A percentile compares a stretch with the other conserved stretches of the same genome.
These are phyloP conservation scores for Microcebus lehilahytsara DNA, from an alignment of 2,113 vertebrate genomes.

Conservation along the genomic window DNA sequence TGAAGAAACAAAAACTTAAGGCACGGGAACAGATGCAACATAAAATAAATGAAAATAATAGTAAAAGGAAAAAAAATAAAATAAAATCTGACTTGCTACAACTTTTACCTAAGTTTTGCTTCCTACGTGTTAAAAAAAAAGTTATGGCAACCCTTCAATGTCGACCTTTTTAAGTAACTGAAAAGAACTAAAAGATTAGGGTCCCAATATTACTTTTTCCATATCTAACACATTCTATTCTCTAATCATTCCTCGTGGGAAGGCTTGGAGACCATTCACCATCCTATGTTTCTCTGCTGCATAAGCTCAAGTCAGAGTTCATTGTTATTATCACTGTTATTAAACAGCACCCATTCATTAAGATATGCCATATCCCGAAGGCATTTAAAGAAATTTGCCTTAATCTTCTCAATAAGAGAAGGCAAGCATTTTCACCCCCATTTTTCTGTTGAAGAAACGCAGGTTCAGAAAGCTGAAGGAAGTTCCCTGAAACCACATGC, in stretches of 20 bases:
- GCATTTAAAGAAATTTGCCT: neutral
- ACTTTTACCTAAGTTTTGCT: neutral
- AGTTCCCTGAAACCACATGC: neutral
- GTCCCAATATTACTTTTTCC: neutral
- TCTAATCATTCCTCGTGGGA: neutral
- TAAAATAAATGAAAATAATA: no score
- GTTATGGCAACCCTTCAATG: neutral
- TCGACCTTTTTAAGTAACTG: neutral
- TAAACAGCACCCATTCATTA: neutral
- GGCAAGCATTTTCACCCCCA: neutral
- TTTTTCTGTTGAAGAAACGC: neutral
- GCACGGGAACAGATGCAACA: no score
- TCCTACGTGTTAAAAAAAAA: neutral
- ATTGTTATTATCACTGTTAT: neutral
- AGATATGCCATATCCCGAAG: neutral
- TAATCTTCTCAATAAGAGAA: neutral
- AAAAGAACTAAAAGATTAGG: neutral
- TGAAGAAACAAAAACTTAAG: no score
- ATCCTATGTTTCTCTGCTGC: neutral
- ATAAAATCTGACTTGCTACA: neutral
- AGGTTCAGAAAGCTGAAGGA: conserved; percentile 47
- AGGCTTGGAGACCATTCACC: neutral
- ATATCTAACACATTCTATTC: neutral
- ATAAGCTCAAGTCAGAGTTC: neutral
- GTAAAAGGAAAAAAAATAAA: neutral